These are phyloP conservation scores for Murina feae DNA, from an alignment of 2,113 vertebrate species.

Conservation along the genomic window DNA sequence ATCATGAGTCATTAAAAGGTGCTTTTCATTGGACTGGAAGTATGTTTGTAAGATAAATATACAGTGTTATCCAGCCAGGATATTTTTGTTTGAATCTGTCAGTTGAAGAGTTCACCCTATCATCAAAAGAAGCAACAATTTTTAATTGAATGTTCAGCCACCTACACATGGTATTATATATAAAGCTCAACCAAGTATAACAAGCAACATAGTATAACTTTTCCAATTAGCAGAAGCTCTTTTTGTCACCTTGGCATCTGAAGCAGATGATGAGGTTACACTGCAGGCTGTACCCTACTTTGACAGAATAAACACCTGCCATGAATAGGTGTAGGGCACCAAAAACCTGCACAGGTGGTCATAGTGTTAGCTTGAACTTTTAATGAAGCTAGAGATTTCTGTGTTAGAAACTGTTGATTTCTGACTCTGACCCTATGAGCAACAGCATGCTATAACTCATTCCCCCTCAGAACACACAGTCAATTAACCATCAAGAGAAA, in stretches of 20 bases:
- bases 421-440: not conserved
- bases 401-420: not conserved
- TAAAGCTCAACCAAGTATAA: not conserved
- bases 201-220: not conserved
- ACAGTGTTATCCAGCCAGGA: not conserved
- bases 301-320: not conserved
- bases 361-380: not conserved
- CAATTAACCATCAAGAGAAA: slow-evolving; percentile 4
- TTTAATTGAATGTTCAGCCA: not conserved
- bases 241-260: not conserved
- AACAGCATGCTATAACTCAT: not conserved
- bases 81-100: not conserved
- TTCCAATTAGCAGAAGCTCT: not conserved
- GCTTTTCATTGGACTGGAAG: not conserved
- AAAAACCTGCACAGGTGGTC: not conserved
- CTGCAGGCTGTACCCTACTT: not conserved
- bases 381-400: not conserved
- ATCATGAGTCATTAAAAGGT: not conserved
- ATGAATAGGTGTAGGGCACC: not conserved
- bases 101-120: not conserved
- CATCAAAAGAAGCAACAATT: not conserved
- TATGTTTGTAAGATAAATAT: not conserved
- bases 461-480: not conserved
- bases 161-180: not conserved
- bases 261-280: not conserved